These are phyloP conservation scores for Papilio machaon DNA, from an alignment of 1,140 invertebrate genomes.

Conservation along the genomic window DNA sequence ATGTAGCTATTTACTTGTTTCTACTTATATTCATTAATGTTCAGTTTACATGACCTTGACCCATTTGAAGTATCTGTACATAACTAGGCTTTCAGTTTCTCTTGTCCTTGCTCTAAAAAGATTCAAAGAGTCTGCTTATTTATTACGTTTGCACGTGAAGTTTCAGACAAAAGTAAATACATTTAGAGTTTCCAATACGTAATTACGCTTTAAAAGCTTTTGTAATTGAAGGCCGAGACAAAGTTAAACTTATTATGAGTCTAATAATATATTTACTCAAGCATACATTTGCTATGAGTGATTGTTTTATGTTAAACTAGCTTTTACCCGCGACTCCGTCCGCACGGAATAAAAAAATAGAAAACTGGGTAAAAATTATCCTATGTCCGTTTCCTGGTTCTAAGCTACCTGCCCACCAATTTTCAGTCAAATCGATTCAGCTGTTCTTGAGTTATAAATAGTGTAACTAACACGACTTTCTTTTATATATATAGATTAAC, in stretches of 20 bases:
- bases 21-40: neutral
- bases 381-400: too few relatives aligned
- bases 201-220: conserved; percentile 7
- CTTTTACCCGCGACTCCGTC: too few relatives aligned
- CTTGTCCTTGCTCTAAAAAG: conserved; percentile 18
- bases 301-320: neutral
- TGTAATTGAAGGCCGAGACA: neutral
- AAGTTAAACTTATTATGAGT: neutral
- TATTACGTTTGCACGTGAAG: neutral
- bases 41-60: neutral
- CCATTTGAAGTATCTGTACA: neutral
- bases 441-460: too few relatives aligned
- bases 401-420: too few relatives aligned
- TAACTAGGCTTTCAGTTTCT: neutral
- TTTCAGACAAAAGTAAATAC: conserved; percentile 6
- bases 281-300: neutral
- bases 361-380: too few relatives aligned
- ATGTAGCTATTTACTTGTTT: neutral
- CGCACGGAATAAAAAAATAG: too few relatives aligned
- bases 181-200: neutral
- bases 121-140: neutral
- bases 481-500: neutral
- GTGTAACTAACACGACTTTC: too few relatives aligned
- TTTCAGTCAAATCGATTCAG: too few relatives aligned
- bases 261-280: neutral